Evolutionary conservation across 2,113 vertebrate genomes (phyloP), one percentile per base, ranked within the genome.

Genomic region (Poecile atricapillus): DNA sequence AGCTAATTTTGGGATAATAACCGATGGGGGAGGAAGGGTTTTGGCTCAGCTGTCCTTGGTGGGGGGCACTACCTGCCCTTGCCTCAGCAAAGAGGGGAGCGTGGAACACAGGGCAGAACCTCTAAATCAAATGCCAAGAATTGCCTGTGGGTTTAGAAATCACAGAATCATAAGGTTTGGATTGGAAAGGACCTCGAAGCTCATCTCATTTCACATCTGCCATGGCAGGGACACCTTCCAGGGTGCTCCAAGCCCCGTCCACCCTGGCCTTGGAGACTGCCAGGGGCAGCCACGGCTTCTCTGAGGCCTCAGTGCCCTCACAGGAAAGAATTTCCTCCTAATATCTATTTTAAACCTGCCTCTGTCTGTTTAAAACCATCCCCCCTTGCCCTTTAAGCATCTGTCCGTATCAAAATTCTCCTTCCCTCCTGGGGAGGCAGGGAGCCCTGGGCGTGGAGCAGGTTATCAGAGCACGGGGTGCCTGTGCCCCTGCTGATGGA

Each of bases 1-100:
- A 76, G 82, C 63, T 71, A 65, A 91, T 95, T 95, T 89, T 83
- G 79, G 86, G 89, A 49, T 68, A 63, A 33, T 79, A 37, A 55
- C 22, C 4, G 11, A 14, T 13, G 6, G 5, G 20, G 46, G n/a
- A 44, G 30, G 20, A 17, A 22, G 24, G 5, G 20, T 19, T 9
- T 56, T 52, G 64, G 77, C 84, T 74, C 46, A 62, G 74, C 75
- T 80, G 79, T 53, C 70, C 94, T 77, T 69, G 71, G 33, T 15
- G 43, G 19, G 30, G 5, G 5, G 60, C 5, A 2, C 35, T 65
- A 3, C 46, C 81, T 55, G 35, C 33, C 44, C 80, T 28, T 13
- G 39, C 27, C 46, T 35, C 79, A 62, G 46, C 63, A 30, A 27
- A 37, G 37, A 39, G 49, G 17, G 15, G 31, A 83, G 35, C 0